Percentiles rank a stretch among this genome's conserved stretches.
These are phyloP conservation scores for Ips nitidus DNA, from an alignment of 1,140 invertebrate species.

Conservation along the genomic window DNA sequence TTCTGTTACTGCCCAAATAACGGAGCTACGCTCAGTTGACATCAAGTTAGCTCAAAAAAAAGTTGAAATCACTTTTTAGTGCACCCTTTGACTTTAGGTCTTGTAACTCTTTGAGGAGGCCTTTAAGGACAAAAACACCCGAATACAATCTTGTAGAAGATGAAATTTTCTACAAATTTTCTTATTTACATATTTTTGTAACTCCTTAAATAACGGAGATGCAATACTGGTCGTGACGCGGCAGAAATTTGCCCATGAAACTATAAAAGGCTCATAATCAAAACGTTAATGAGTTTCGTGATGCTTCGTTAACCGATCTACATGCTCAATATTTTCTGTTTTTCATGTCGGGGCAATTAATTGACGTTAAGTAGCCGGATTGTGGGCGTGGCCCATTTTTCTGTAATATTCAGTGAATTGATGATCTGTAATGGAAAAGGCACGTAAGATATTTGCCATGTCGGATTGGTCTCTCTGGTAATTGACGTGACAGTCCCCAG, in stretches of 20 bases:
- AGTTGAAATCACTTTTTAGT: neutral
- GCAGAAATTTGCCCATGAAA: conserved; percentile 17
- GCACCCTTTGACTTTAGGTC: neutral
- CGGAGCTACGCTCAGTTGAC: neutral
- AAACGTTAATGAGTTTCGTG: conserved; percentile 29
- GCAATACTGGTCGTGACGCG: neutral
- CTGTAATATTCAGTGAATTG: conserved; percentile 9
- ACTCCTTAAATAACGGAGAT: no score
- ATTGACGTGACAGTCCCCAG: conserved; percentile 13
- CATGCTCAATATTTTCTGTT: conserved; percentile 11
- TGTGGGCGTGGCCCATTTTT: neutral
- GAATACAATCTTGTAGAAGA: no score
- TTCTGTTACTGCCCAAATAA: no score
- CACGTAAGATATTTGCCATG: conserved; percentile 20
- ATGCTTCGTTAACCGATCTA: conserved; percentile 23
- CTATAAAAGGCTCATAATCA: conserved; percentile 25
- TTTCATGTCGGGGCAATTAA: conserved; percentile 14
- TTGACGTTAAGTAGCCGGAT: conserved; percentile 8
- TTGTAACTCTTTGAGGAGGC: neutral
- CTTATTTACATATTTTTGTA: no score
- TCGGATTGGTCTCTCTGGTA: conserved; percentile 13
- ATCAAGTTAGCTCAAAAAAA: neutral
- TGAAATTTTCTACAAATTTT: no score
- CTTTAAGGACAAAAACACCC: no score
- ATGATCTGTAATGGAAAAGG: conserved; percentile 12